phyloP scores from a whole-genome alignment of 2,113 vertebrate species.

The Vidua macroura region DNA sequence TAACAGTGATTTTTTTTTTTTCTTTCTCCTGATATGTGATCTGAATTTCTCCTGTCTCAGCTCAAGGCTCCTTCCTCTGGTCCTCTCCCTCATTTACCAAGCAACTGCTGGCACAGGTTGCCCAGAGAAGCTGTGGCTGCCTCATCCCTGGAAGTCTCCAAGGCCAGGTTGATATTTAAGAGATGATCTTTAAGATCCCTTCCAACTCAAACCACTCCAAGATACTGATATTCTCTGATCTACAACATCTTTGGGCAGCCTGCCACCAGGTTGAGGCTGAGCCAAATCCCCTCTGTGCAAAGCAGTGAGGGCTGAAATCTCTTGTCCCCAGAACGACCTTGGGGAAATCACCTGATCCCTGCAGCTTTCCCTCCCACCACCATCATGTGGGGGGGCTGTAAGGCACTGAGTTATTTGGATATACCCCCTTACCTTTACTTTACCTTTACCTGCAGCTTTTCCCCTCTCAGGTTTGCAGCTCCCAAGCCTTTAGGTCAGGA shows the following conservation, averaged over 20 bases:
- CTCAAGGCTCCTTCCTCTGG: neutral
- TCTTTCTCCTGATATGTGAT: neutral
- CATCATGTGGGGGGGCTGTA: fast-evolving
- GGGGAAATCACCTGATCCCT: neutral
- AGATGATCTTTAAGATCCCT: neutral
- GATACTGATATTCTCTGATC: neutral
- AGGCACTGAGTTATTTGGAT: neutral
- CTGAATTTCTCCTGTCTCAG: neutral
- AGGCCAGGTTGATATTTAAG: neutral
- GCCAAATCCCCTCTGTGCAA: neutral
- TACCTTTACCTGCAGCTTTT: neutral
- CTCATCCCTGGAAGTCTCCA: neutral
- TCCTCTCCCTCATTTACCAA: neutral
- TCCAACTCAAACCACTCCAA: neutral
- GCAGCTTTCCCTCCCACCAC: neutral
- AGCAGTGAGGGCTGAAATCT: neutral
- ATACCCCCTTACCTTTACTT: neutral
- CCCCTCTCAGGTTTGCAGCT: neutral
- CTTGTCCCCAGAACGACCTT: neutral
- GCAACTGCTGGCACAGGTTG: neutral
- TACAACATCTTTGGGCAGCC: neutral
- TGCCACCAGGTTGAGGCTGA: neutral
- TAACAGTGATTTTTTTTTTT: neutral
- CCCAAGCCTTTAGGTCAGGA: neutral
- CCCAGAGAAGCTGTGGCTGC: neutral